Percentiles rank a stretch among this genome's conserved stretches.
phyloP scores from a whole-genome alignment of 2,797 vertebrate species.

The Podargus strigoides region DNA sequence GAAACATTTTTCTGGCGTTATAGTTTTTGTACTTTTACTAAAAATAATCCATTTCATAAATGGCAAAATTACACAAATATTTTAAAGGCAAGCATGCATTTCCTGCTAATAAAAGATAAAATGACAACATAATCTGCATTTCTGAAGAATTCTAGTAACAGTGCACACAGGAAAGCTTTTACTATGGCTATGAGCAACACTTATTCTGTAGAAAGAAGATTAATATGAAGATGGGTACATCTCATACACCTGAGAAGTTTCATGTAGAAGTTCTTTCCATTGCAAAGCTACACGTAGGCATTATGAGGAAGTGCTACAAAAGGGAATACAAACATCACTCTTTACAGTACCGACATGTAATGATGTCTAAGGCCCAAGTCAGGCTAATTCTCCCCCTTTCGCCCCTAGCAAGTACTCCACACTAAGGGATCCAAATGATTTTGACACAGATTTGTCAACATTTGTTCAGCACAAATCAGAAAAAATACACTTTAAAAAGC shows the following conservation, averaged over 20 bases:
- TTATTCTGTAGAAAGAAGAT: not conserved
- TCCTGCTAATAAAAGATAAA: not conserved
- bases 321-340: not conserved
- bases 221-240: not conserved
- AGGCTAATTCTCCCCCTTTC: not conserved
- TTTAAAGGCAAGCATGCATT: not conserved
- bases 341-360: not conserved
- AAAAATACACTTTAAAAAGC: not conserved
- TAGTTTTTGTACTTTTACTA: not conserved
- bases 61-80: not conserved
- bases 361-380: not conserved
- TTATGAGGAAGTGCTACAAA: not conserved
- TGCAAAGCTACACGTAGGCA: fast-evolving
- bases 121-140: not conserved
- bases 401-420: not conserved
- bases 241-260: not conserved
- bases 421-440: not conserved
- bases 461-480: not conserved
- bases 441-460: not conserved
- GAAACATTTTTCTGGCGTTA: not conserved
- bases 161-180: not conserved
- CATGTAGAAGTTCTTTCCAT: not conserved
- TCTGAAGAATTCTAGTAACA: not conserved
- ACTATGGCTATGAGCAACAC: not conserved
- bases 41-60: not conserved